These are phyloP conservation scores for Intellagama lesueurii DNA, from an alignment of 2,797 vertebrate genomes.

Conservation along the genomic window DNA sequence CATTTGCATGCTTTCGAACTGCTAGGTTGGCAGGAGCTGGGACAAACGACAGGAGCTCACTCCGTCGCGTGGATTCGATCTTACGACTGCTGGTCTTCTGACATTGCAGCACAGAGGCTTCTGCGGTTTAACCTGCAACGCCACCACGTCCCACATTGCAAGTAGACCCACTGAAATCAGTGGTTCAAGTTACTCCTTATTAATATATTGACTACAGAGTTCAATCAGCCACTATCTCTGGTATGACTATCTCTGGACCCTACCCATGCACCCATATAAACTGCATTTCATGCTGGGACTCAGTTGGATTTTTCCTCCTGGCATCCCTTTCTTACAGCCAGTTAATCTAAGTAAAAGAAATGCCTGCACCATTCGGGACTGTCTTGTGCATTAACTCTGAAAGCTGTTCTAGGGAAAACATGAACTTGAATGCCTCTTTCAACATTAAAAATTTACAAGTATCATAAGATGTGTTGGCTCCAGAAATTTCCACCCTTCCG, in stretches of 20 bases:
- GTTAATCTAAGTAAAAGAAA: slow-evolving; percentile 11
- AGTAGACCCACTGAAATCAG: not conserved
- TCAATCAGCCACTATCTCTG: too few species aligned
- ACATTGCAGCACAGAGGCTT: too few species aligned
- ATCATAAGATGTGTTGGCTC: slow-evolving; percentile 6
- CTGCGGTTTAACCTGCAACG: too few species aligned
- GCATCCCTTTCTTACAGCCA: not conserved
- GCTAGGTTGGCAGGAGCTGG: too few species aligned
- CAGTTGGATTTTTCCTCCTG: not conserved
- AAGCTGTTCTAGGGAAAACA: slow-evolving; percentile 36
- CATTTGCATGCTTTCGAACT: too few species aligned
- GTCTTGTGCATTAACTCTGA: slow-evolving; percentile 33
- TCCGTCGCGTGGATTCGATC: too few species aligned
- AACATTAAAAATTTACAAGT: slow-evolving; percentile 27
- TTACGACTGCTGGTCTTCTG: too few species aligned
- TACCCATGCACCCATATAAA: not conserved
- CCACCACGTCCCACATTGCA: too few species aligned
- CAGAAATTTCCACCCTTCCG: slow-evolving; percentile 19
- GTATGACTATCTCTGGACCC: not conserved
- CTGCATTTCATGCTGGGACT: not conserved
- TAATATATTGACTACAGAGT: not conserved
- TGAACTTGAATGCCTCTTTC: slow-evolving; percentile 24
- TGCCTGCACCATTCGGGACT: not conserved
- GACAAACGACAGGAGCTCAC: too few species aligned
- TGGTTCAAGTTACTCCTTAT: not conserved